Evolutionary conservation across 37 sponge, comb jelly and placozoan genomes (phyloP).

Genomic region (Eunapius fragilis): DNA sequence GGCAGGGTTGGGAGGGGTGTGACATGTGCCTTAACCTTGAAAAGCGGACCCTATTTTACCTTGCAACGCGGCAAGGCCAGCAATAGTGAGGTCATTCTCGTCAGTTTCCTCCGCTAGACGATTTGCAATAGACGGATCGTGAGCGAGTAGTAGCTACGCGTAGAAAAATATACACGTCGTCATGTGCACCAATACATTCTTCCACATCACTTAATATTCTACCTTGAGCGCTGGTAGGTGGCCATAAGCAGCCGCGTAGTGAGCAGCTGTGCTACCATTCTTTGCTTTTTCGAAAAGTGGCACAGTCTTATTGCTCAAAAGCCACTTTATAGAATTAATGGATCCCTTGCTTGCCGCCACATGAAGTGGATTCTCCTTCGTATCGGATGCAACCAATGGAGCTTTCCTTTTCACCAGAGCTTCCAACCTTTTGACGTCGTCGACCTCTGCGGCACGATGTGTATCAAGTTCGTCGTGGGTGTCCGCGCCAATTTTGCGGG

Average conservation of each 20-base stretch:
- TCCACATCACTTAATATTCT: background rate
- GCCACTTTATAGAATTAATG: constrained; percentile 36
- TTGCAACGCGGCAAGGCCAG: constrained; percentile 69
- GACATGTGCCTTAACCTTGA: background rate
- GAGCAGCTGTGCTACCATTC: constrained; percentile 82
- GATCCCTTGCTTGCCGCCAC: constrained; percentile 64
- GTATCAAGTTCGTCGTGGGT: constrained; percentile 10
- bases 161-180: too few species aligned
- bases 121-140: constrained; percentile 17
- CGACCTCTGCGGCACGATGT: constrained; percentile 61
- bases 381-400: constrained; percentile 23
- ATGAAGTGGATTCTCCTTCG: constrained; percentile 65
- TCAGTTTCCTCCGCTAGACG: constrained; percentile 46
- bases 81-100: constrained; percentile 55
- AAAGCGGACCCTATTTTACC: constrained; percentile 27
- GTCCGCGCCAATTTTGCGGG: background rate
- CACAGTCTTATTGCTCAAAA: constrained; percentile 25
- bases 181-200: background rate
- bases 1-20: background rate
- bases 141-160: constrained; percentile 27
- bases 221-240: constrained; percentile 63
- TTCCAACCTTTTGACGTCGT: constrained; percentile 42
- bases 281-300: constrained; percentile 25
- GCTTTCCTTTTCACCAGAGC: constrained; percentile 40
- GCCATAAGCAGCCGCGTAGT: constrained; percentile 78